phyloP scores from a whole-genome alignment of 2,797 vertebrate species.

The Chelmon rostratus region DNA sequence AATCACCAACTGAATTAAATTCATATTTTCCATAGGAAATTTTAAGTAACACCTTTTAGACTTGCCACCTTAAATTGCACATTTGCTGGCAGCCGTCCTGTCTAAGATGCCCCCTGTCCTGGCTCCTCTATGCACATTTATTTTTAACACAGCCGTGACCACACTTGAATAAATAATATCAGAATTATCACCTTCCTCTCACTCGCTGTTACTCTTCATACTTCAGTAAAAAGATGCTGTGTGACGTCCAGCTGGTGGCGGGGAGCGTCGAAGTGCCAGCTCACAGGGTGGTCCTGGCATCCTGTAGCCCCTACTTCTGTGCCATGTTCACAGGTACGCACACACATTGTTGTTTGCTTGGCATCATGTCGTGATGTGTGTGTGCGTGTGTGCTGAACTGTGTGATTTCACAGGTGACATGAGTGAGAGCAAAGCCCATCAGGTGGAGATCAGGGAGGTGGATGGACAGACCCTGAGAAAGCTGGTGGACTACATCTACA shows the following conservation, averaged over 20 bases:
- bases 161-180: background rate
- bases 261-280: conserved; percentile 93
- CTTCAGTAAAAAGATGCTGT: conserved; percentile 93
- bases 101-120: too few species aligned
- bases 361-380: rapidly evolving
- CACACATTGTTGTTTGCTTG: background rate
- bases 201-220: conserved; percentile 7
- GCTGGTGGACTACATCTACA: conserved; percentile 97
- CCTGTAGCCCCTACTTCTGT: conserved; percentile 97
- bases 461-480: conserved; percentile 94
- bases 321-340: conserved; percentile 97
- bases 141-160: background rate
- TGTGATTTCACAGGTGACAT: conserved; percentile 89
- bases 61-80: background rate
- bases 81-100: background rate
- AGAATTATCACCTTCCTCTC: background rate
- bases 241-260: conserved; percentile 95
- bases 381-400: background rate
- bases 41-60: background rate
- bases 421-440: conserved; percentile 96
- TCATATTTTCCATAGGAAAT: background rate
- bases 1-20: background rate
- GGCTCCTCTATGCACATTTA: background rate
- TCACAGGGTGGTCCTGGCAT: conserved; percentile 93
- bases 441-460: conserved; percentile 95